Evolutionary conservation across 2,888 invertebrate genomes (phyloP).

Genomic region (Epinotia brunnichana): DNA sequence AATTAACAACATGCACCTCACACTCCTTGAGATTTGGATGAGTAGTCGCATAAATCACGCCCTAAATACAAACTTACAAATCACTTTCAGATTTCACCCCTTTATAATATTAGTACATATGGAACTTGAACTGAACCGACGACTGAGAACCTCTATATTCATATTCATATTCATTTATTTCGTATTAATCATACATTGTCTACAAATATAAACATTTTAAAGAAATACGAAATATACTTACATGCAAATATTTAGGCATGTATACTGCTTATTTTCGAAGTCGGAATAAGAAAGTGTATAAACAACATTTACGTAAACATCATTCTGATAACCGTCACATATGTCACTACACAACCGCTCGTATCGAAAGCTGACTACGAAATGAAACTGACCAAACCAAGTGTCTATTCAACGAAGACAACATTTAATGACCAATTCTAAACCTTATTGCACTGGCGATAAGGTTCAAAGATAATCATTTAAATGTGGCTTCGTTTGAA

Average conservation of each 20-base stretch:
- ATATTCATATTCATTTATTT: too few species aligned
- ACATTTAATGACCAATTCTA: neutral
- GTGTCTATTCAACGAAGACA: neutral
- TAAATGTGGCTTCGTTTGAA: neutral
- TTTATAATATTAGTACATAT: too few species aligned
- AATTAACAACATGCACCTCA: too few species aligned
- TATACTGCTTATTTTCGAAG: neutral
- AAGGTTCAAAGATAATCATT: neutral
- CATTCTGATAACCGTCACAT: neutral
- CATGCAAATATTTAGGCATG: neutral
- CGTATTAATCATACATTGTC: too few species aligned
- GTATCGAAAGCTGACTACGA: conserved; percentile 1
- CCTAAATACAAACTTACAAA: too few species aligned
- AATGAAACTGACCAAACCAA: neutral
- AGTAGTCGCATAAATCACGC: too few species aligned
- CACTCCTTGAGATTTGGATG: too few species aligned
- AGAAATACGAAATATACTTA: neutral
- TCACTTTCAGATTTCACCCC: too few species aligned
- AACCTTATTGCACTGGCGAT: neutral
- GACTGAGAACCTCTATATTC: too few species aligned
- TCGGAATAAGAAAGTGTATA: neutral
- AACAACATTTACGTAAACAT: conserved; percentile 1
- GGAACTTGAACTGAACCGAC: neutral
- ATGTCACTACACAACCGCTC: neutral
- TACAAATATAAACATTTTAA: neutral